These are phyloP conservation scores for Amazona guildingii DNA, from an alignment of 2,113 vertebrate species.

Conservation along the genomic window DNA sequence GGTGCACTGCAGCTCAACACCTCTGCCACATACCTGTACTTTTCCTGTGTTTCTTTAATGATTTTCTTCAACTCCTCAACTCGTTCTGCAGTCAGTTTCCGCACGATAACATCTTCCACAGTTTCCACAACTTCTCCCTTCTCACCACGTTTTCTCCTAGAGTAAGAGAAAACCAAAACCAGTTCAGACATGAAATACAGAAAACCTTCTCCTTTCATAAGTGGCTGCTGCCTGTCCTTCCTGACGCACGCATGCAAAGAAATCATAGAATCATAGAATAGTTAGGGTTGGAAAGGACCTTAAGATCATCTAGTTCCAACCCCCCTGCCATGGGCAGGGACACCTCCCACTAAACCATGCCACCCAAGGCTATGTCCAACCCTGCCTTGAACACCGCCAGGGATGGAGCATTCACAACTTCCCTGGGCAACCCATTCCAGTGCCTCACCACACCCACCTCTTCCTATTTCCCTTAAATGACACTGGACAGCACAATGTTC, in stretches of 20 bases:
- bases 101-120: conserved; percentile 97
- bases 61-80: conserved; percentile 97
- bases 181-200: neutral
- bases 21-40: conserved; percentile 84
- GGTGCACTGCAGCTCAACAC: neutral
- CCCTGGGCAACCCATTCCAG: too few relatives aligned
- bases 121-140: conserved; percentile 99
- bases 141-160: conserved; percentile 95
- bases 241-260: neutral
- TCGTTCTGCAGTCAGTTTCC: conserved; percentile 91
- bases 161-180: neutral
- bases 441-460: neutral
- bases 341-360: too few relatives aligned
- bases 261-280: neutral
- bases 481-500: neutral
- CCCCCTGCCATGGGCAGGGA: too few relatives aligned
- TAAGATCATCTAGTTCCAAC: too few relatives aligned
- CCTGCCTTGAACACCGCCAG: too few relatives aligned
- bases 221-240: neutral
- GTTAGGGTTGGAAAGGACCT: too few relatives aligned
- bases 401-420: too few relatives aligned
- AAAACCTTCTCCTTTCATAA: neutral
- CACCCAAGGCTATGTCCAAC: too few relatives aligned
- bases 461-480: neutral
- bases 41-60: conserved; percentile 96